Evolutionary conservation across 2,888 invertebrate genomes (phyloP).

Genomic region (Limnephilus rhombicus): DNA sequence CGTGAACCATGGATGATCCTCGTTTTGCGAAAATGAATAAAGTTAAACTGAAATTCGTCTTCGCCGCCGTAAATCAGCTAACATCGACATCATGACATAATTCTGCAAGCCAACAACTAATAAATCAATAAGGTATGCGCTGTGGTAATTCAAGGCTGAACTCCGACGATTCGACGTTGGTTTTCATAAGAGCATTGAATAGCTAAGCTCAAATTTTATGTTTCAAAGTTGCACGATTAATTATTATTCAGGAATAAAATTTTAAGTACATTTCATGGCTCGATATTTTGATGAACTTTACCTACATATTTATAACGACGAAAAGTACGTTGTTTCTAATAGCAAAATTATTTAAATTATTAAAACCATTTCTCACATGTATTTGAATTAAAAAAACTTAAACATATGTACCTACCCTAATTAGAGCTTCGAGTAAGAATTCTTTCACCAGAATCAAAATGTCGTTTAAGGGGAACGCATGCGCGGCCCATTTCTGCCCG

Average conservation of each 20-base stretch:
- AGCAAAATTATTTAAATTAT: too few relatives aligned
- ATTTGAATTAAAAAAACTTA: too few relatives aligned
- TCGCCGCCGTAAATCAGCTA: constrained; percentile 29
- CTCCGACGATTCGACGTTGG: neutral
- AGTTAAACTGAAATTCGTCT: constrained; percentile 20
- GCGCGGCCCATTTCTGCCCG: too few relatives aligned
- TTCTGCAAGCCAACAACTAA: constrained; percentile 38
- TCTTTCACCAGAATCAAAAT: neutral
- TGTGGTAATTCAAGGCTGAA: constrained; percentile 15
- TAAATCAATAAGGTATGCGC: constrained; percentile 51
- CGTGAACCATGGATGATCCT: constrained; percentile 40
- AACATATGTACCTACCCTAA: too few relatives aligned
- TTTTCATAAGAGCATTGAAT: neutral
- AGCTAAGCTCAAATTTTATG: neutral
- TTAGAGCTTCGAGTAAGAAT: neutral
- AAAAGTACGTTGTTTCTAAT: too few relatives aligned
- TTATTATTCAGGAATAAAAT: neutral
- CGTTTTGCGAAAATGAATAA: constrained; percentile 23
- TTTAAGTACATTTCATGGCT: neutral
- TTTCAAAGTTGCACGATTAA: neutral
- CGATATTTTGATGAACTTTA: neutral
- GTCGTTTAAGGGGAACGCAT: neutral
- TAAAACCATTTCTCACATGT: too few relatives aligned
- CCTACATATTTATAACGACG: neutral
- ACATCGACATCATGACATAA: constrained; percentile 54